phyloP scores from a whole-genome alignment of 2,888 invertebrate species.

The Baronia brevicornis region DNA sequence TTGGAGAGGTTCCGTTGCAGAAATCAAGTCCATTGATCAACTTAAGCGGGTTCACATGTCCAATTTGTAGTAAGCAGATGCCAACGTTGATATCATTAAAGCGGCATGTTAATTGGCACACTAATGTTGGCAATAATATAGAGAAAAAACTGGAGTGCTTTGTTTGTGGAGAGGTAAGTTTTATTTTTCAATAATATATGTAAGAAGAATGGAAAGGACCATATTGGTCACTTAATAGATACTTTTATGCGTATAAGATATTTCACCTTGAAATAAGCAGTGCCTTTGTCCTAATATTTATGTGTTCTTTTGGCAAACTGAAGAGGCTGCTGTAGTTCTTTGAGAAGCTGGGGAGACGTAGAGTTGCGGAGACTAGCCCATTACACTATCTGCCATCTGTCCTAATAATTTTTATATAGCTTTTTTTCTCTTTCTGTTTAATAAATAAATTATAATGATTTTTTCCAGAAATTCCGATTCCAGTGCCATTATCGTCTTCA shows the following conservation, averaged over 20 bases:
- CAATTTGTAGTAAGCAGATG: conserved; percentile 62
- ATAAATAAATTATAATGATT: conserved; percentile 8
- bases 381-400: no score
- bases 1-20: conserved; percentile 47
- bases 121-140: conserved; percentile 51
- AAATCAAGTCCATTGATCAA: conserved; percentile 33
- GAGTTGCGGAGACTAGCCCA: no score
- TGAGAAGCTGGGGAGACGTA: no score
- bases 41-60: conserved; percentile 58
- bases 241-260: no score
- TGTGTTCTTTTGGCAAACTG: no score
- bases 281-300: no score
- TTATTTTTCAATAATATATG: not conserved
- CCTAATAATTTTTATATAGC: no score
- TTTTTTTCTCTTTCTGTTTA: conserved; percentile 6
- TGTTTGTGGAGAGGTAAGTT: conserved; percentile 61
- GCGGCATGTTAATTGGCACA: conserved; percentile 66
- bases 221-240: no score
- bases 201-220: no score
- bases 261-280: no score
- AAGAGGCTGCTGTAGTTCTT: no score
- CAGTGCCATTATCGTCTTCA: conserved; percentile 62
- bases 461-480: conserved; percentile 57
- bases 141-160: conserved; percentile 56
- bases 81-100: conserved; percentile 58